Base-by-base conservation (phyloP, 2,113 vertebrate species). In the Corvus hawaiiensis region DNA sequence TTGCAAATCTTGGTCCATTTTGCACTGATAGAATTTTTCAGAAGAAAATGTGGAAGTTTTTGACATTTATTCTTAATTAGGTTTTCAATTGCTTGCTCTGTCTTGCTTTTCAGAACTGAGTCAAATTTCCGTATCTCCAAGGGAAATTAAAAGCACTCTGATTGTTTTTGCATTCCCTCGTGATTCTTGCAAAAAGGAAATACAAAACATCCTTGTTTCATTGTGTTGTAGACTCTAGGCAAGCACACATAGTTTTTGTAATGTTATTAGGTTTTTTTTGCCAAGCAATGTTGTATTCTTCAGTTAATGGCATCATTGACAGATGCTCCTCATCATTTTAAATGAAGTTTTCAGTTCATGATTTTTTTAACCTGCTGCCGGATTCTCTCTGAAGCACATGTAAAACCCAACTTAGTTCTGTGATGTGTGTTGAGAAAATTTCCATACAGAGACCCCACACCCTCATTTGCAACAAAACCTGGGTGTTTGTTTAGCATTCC, bases 281-380 rank as follows among this genome's bases (percentile, higher is more conserved):
- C 75, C 90, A 62, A 69, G 28, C 27, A 39, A 0, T 18, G 12
- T 77, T 83, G 4, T 74, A 23, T 77, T 75, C 15, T 77, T 63
- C 37, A 44, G 21, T 81, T 90, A 71, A 78, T 62, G 61, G 48
- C 61, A 44, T 39, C 1, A 0, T 13, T 89, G 48, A 52, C 90
- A 90, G 67, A 94, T 88, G 63, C 82, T 86, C 64, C 33, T 12
- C 7, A 14, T 91, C 14, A 27, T 80, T 96, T 69, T 68, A 62
- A 84, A 84, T 87, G 21, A 39, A n/a, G 13, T 69, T 93, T 61
- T 46, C 43, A 32, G 13, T 69, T 94, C 54, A 61, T 75, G 59
- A 11, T 95, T 86, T 82, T 19, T 59, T 19, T 59, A 66, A 56
- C 32, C 23, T 35, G 6, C 56, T 37, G 43, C 48, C 27, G 51